Evolutionary conservation across 2,113 vertebrate genomes (phyloP), one percentile per base, ranked within the genome.

Genomic region (Apodemus sylvaticus): DNA sequence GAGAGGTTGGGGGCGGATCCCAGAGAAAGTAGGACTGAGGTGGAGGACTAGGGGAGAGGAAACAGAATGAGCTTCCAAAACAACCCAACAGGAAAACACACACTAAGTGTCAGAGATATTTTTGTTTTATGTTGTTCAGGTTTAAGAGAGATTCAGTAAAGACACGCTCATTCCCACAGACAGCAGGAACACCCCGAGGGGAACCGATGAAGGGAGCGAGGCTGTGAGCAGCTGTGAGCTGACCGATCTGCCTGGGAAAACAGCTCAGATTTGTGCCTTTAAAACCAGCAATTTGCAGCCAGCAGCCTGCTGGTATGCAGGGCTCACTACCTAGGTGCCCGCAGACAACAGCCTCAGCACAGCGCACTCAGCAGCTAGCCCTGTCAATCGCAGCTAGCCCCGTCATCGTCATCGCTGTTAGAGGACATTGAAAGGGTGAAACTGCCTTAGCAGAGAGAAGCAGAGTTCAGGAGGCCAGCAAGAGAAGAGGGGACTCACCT

Each of bases 171-270:
- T 1, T 16, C 31, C 13, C 34, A 12, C 31, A 7, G 13, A 55
- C 51, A 42, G 20, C 24, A 62, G 8, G 5, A 13, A 19, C 73
- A 17, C 31, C 39, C n/a, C 2, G 16, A 7, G 66, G 31, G 36
- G 48, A 31, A 34, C 2, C 70, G 0, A 53, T 26, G 26, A 14
- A 31, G 3, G 9, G 3, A 48, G 31, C n/a, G n/a, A 42, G 2
- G 2, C 2, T 1, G 11, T n/a, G n/a, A n/a, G n/a, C 3, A 55
- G 39, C 9, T 0, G 0, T 8, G 8, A 39, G 79, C 31, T 34
- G 3, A 14, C n/a, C 5, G 10, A 51, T 14, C 22, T 17, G 11
- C 24, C 34, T 2, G 7, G 77, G 39, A 42, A 3, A 0, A 0
- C 0, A 0, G 14, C 36, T 68, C 85, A 11, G 29, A 29, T 68